Conservation (phyloP, 2,888 invertebrate species). For the Drosophila leonis region DNA sequence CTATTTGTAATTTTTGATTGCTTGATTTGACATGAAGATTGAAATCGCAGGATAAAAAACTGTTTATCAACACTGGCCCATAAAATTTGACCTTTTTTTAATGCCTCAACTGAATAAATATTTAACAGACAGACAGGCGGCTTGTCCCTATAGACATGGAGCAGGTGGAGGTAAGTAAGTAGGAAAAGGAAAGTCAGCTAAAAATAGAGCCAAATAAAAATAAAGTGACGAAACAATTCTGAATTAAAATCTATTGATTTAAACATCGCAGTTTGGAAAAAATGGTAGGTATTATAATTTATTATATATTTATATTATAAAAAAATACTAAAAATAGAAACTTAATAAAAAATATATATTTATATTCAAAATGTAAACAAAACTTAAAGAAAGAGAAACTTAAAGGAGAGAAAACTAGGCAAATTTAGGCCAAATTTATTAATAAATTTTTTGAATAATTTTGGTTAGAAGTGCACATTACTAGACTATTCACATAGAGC, state of each 20-base stretch:
- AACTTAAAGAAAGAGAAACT: too few relatives aligned
- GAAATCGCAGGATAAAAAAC: rapidly evolving
- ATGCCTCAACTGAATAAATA: not conserved
- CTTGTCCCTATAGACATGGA: not conserved
- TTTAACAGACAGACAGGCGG: not conserved
- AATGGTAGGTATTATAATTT: too few relatives aligned
- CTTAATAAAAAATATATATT: too few relatives aligned
- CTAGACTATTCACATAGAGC: too few relatives aligned
- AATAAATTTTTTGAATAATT: too few relatives aligned
- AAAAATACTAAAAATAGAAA: not conserved
- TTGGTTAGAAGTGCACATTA: too few relatives aligned
- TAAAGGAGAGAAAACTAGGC: too few relatives aligned
- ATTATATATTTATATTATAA: not conserved
- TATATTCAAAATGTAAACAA: too few relatives aligned
- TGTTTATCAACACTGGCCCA: not conserved
- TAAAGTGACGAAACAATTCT: not conserved
- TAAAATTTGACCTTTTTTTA: not conserved
- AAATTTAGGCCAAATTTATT: too few relatives aligned
- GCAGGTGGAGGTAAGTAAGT: not conserved
- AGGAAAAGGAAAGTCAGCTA: not conserved
- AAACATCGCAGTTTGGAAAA: too few relatives aligned
- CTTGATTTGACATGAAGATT: not conserved
- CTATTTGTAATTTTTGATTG: not conserved
- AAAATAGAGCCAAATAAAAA: not conserved
- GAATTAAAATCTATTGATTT: not conserved